A percentile compares a stretch with the other conserved stretches of the same genome.
Conservation (phyloP, 1,140 invertebrate genomes). For the Thalassaphorura encarpata region DNA sequence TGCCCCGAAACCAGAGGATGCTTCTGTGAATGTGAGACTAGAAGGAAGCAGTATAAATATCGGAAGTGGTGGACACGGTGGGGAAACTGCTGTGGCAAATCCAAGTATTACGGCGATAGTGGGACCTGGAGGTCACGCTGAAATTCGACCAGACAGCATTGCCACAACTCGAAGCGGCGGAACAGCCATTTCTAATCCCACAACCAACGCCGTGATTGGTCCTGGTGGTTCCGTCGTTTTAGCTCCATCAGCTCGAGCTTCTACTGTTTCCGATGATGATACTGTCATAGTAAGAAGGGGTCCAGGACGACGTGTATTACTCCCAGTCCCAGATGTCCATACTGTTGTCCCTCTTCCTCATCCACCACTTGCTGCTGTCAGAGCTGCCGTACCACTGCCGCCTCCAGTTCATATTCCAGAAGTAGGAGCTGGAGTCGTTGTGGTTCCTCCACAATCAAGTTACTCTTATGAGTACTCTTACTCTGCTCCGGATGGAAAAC, state of each 20-base stretch:
- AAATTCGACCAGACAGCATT: conserved; percentile 23
- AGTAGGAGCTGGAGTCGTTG: conserved; percentile 7
- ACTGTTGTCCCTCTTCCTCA: not conserved
- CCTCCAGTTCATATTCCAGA: not conserved
- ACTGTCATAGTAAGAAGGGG: too few relatives aligned
- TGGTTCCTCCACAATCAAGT: conserved; percentile 24
- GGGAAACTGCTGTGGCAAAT: conserved; percentile 16
- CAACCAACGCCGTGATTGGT: conserved; percentile 17
- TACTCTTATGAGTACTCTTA: conserved; percentile 28
- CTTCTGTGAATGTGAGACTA: not conserved
- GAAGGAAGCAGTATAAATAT: conserved; percentile 13
- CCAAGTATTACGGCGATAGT: conserved; percentile 25
- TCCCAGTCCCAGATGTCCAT: not conserved
- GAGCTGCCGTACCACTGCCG: not conserved
- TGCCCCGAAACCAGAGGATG: not conserved
- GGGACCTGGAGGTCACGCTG: conserved; percentile 26
- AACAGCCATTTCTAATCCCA: conserved; percentile 23
- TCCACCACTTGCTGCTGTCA: not conserved
- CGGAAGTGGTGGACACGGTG: conserved; percentile 14
- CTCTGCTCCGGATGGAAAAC: conserved; percentile 25
- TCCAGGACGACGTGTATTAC: not conserved
- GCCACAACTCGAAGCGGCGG: conserved; percentile 14
- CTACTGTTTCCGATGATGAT: conserved; percentile 11
- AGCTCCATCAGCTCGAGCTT: conserved; percentile 18
- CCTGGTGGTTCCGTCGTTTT: conserved; percentile 21